Percentiles rank a stretch among this genome's conserved stretches.
Evolutionary conservation across 2,113 vertebrate species (phyloP).

Genomic region (Catharus bicknelli): DNA sequence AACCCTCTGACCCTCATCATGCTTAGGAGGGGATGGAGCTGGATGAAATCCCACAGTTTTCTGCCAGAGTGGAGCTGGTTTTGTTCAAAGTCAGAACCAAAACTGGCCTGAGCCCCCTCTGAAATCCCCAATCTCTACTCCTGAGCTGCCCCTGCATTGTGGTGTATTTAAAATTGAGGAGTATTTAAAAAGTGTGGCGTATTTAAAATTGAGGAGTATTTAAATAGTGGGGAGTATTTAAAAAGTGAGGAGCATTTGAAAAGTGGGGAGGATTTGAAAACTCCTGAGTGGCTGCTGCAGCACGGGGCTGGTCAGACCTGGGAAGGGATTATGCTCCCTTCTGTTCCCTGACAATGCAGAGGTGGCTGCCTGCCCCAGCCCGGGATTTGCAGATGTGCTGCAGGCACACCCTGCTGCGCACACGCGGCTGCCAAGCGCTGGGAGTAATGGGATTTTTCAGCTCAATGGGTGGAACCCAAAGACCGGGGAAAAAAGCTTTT

Average conservation of each 20-base stretch:
- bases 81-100: not conserved
- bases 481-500: not conserved
- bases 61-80: not conserved
- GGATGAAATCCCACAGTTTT: not conserved
- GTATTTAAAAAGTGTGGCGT: not conserved
- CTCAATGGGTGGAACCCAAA: conserved; percentile 53
- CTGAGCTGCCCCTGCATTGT: fast-evolving
- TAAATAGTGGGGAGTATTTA: too few relatives aligned
- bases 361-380: not conserved
- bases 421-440: not conserved
- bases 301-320: fast-evolving
- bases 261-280: not conserved
- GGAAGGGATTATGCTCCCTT: not conserved
- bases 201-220: not conserved
- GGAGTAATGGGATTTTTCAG: conserved; percentile 50
- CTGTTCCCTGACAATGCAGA: not conserved
- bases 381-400: not conserved
- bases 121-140: not conserved
- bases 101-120: not conserved
- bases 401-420: not conserved
- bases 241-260: too few relatives aligned
- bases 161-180: too few relatives aligned
- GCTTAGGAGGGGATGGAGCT: fast-evolving
- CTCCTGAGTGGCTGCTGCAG: not conserved
- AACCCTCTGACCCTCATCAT: not conserved